Conservation (phyloP, 1,140 invertebrate species). For the Meloidogyne exigua region DNA sequence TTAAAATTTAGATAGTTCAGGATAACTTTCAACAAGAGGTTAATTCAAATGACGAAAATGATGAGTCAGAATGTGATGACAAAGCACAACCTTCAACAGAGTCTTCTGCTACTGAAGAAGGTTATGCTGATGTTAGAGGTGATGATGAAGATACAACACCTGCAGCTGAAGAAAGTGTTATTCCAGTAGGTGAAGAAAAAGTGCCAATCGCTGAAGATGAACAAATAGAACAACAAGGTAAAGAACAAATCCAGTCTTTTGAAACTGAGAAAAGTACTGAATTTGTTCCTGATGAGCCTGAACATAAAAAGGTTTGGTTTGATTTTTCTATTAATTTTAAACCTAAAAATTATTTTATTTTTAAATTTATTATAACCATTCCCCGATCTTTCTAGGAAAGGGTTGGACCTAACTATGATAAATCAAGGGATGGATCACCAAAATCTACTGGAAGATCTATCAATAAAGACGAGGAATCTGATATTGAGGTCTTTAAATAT, state of each 20-base stretch:
- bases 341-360: background rate
- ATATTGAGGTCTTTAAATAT: conserved; percentile 19
- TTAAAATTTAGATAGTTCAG: background rate
- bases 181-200: background rate
- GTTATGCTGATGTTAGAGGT: background rate
- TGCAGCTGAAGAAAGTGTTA: background rate
- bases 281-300: background rate
- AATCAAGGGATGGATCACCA: background rate
- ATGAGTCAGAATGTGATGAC: background rate
- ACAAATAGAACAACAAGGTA: background rate
- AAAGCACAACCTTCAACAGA: background rate
- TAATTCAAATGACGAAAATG: background rate
- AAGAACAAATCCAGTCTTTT: too few relatives aligned
- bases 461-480: conserved; percentile 21
- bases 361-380: background rate
- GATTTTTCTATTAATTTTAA: background rate
- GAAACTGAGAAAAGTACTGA: conserved; percentile 16
- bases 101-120: background rate
- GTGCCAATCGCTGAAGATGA: background rate
- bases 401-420: background rate
- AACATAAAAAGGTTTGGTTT: background rate
- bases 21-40: background rate
- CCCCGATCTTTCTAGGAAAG: background rate
- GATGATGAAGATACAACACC: conserved; percentile 2
- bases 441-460: background rate